Evolutionary conservation across 2,888 invertebrate species (phyloP).

Genomic region (Archips xylosteana): DNA sequence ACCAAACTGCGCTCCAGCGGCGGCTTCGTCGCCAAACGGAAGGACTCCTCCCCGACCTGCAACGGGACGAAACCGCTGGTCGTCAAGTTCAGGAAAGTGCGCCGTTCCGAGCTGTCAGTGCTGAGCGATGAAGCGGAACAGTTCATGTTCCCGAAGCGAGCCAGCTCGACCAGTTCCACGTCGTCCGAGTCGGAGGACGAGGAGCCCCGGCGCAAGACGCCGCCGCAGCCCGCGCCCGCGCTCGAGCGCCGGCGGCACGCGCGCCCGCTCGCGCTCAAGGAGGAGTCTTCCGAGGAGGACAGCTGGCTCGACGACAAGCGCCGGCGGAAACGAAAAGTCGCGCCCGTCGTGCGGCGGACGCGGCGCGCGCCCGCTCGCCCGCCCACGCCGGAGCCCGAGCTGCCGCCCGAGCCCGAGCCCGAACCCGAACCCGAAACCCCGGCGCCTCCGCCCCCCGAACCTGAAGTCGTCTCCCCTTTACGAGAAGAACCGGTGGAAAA

Average conservation of each 20-base stretch:
- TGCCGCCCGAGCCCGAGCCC: conserved; percentile 46
- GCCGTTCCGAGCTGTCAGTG: conserved; percentile 90
- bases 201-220: conserved; percentile 73
- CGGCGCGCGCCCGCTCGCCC: conserved; percentile 50
- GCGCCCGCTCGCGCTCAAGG: conserved; percentile 74
- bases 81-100: conserved; percentile 90
- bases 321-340: conserved; percentile 62
- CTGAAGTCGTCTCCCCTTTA: conserved; percentile 59
- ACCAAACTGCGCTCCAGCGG: conserved; percentile 88
- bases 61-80: conserved; percentile 86
- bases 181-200: conserved; percentile 86
- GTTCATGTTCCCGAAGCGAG: conserved; percentile 92
- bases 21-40: conserved; percentile 67
- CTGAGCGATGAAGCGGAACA: conserved; percentile 95
- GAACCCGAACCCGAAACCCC: conserved; percentile 36
- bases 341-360: conserved; percentile 56
- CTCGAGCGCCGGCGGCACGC: conserved; percentile 70
- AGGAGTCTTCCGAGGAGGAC: conserved; percentile 80
- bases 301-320: conserved; percentile 72
- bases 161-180: conserved; percentile 83
- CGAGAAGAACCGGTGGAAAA: conserved; percentile 66
- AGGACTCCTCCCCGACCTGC: conserved; percentile 79
- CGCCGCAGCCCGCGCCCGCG: conserved; percentile 57
- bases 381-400: conserved; percentile 40
- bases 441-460: conserved; percentile 42